Base-by-base conservation (phyloP, 2,888 invertebrate genomes). In the Argynnis bischoffii region DNA sequence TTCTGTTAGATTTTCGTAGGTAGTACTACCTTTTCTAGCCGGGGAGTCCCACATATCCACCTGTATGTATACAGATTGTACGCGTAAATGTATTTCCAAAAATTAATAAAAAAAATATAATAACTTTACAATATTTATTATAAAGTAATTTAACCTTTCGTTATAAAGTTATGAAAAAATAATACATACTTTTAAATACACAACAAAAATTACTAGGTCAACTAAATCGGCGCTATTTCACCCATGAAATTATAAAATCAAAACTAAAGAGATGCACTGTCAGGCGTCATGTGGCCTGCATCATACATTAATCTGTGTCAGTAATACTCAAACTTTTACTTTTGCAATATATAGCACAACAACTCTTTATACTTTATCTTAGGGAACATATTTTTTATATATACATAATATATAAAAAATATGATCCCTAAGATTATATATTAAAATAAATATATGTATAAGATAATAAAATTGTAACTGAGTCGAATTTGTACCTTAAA, bases 241-340 rank as follows among this genome's bases (percentile, higher is more conserved):
- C 63, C 75, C 76, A 73, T 78, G 75, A 79, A 75, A 74, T 74
- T 72, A 75, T 73, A 72, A 72, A 72, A 76, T 71, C 71, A 73
- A 71, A 76, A 72, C 72, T 79, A 76, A 75, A 79, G 77, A 79
- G 59, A 74, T 77, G 75, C 79, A 73, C 77, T 78, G 79, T 82
- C 81, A 78, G 74, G 81, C 65, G 65, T 55, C 69, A 69, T 64
- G 65, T 53, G 69, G 67, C 65, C 53, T 56, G 65, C 66, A 64
- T 70, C 72, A 57, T 63, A 68, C 70, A 70, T 70, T 70, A 68
- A 72, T 72, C 64, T 70, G 66, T 55, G 66, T 66, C 61, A 67
- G 63, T 48, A 63, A 16, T 13, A 18, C 66, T 55, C 79, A 67
- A 67, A 21, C 50, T 63, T 47, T 48, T 35, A 47, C 48, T 61